A percentile compares a stretch with the other conserved stretches of the same genome.
Evolutionary conservation across 2,888 invertebrate species (phyloP).

Genomic region (Phortica okadai): DNA sequence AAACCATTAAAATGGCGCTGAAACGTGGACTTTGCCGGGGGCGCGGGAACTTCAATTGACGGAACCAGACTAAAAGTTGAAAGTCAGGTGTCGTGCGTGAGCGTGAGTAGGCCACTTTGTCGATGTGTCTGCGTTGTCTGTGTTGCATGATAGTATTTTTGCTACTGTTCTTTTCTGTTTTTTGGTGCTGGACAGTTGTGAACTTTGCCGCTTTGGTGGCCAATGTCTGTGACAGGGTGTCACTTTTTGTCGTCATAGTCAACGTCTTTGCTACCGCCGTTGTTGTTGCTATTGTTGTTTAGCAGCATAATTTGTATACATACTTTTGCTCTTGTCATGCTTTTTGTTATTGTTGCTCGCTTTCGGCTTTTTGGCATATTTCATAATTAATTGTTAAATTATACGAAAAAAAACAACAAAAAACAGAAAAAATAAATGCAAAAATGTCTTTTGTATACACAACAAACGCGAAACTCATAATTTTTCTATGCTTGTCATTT

Average conservation of each 20-base stretch:
- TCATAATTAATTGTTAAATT: conserved; percentile 70
- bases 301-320: conserved; percentile 37
- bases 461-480: conserved; percentile 48
- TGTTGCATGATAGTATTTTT: conserved; percentile 38
- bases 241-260: conserved; percentile 41
- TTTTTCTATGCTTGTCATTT: conserved; percentile 58
- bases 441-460: conserved; percentile 47
- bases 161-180: conserved; percentile 21
- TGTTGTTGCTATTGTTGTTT: neutral
- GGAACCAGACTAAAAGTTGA: no score
- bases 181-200: conserved; percentile 12
- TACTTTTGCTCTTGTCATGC: conserved; percentile 44
- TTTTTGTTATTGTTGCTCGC: conserved; percentile 39
- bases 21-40: neutral
- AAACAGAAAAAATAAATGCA: conserved; percentile 54
- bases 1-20: conserved; percentile 23
- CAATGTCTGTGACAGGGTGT: conserved; percentile 63
- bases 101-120: conserved; percentile 13
- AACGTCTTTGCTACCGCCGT: conserved; percentile 1
- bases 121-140: conserved; percentile 24
- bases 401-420: conserved; percentile 46
- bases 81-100: neutral
- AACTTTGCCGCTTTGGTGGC: conserved; percentile 12
- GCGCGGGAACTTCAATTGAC: no score
- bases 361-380: conserved; percentile 53